Evolutionary conservation across 2,888 invertebrate species (phyloP).

Genomic region (Drosophila nr. perissopoda): DNA sequence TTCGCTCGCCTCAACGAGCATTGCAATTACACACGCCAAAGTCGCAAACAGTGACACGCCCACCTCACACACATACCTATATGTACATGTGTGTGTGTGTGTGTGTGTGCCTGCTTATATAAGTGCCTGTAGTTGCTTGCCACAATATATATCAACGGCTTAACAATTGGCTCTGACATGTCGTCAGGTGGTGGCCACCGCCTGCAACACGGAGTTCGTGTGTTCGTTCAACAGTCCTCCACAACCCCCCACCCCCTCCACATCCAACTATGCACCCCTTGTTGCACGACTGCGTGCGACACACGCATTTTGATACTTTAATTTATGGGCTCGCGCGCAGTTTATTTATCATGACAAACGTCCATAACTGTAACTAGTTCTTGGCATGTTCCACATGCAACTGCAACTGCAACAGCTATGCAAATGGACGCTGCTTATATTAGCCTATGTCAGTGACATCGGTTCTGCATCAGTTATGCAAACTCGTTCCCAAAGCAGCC

Average conservation of each 20-base stretch:
- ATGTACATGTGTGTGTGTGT: constrained; percentile 9
- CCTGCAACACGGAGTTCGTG: constrained; percentile 36
- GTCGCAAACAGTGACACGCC: constrained; percentile 47
- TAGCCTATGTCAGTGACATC: constrained; percentile 18
- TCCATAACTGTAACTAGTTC: constrained; percentile 73
- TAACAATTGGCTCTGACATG: constrained; percentile 74
- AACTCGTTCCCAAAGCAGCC: constrained; percentile 14
- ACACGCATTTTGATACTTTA: constrained; percentile 78
- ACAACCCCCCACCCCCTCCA: not conserved
- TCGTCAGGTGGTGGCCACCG: constrained; percentile 75
- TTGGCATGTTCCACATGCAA: constrained; percentile 42
- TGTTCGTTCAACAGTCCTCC: not conserved
- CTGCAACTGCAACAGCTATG: constrained; percentile 3
- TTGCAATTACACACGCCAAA: constrained; percentile 61
- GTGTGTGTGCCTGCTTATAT: constrained; percentile 5
- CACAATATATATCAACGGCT: constrained; percentile 75
- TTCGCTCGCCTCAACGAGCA: constrained; percentile 45
- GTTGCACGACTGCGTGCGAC: constrained; percentile 3
- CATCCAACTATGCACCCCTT: not conserved
- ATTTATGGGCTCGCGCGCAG: constrained; percentile 70
- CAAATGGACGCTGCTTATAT: constrained; percentile 4
- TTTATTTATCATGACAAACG: constrained; percentile 74
- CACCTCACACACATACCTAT: constrained; percentile 25
- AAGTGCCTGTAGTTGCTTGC: constrained; percentile 23
- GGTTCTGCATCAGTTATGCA: not conserved